Evolutionary conservation across 2,888 invertebrate species (phyloP).

Genomic region (Periphyllus acericola): DNA sequence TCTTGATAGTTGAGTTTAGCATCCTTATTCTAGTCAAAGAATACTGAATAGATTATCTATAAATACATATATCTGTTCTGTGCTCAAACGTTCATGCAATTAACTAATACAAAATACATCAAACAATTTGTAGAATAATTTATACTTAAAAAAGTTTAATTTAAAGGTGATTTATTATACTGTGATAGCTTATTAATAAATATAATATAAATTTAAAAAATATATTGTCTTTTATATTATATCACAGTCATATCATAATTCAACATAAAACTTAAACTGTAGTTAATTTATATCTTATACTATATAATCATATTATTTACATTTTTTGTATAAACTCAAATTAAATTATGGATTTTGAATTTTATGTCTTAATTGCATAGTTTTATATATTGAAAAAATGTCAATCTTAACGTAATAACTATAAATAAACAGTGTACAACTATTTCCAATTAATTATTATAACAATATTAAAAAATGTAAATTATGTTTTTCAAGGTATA

Average conservation of each 20-base stretch:
- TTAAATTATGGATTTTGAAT: too few relatives aligned
- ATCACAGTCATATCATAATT: conserved; percentile 9
- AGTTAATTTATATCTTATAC: neutral
- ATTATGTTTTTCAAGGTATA: too few relatives aligned
- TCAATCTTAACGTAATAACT: too few relatives aligned
- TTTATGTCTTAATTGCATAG: neutral
- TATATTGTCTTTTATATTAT: conserved; percentile 8
- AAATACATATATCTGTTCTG: too few relatives aligned
- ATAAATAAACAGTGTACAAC: too few relatives aligned
- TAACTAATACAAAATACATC: neutral
- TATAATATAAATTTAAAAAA: neutral
- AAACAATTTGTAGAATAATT: neutral
- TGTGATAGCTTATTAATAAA: conserved; percentile 40
- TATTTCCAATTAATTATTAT: too few relatives aligned
- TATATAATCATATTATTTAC: neutral
- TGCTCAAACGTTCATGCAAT: too few relatives aligned
- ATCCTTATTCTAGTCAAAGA: too few relatives aligned
- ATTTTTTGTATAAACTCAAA: neutral
- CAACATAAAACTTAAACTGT: neutral
- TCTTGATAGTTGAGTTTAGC: too few relatives aligned
- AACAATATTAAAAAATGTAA: too few relatives aligned
- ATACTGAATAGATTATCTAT: too few relatives aligned
- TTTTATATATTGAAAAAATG: too few relatives aligned
- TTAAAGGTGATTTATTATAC: neutral
- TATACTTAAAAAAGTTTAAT: conserved; percentile 14